These are phyloP conservation scores for Urocyon cinereoargenteus DNA, from an alignment of 2,797 vertebrate genomes.

Conservation along the genomic window DNA sequence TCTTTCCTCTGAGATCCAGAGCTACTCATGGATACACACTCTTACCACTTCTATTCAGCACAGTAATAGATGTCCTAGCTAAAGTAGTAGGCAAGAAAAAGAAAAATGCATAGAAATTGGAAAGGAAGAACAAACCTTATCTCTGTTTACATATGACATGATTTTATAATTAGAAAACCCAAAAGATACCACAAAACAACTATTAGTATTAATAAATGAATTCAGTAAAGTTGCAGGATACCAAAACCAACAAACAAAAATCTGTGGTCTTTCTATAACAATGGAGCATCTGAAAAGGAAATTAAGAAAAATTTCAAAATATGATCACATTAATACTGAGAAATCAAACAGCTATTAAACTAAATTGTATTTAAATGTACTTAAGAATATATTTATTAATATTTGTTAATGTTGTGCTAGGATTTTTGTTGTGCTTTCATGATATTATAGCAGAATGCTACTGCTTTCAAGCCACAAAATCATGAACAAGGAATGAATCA, in stretches of 20 bases:
- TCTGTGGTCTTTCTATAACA: not conserved
- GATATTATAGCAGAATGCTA: not conserved
- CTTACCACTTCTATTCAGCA: not conserved
- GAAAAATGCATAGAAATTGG: not conserved
- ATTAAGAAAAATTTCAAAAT: not conserved
- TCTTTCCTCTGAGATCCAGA: not conserved
- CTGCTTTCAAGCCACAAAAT: not conserved
- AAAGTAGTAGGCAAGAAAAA: not conserved
- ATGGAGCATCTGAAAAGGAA: not conserved
- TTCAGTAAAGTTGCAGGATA: not conserved
- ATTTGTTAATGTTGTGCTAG: not conserved
- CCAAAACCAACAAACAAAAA: not conserved
- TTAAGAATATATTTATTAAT: not conserved
- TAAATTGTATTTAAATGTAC: not conserved
- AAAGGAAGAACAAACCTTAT: not conserved
- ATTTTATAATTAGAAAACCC: not conserved
- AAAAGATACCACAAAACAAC: not conserved
- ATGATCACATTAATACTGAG: not conserved
- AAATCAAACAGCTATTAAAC: not conserved
- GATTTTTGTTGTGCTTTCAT: not conserved
- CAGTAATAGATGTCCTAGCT: not conserved
- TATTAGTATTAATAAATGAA: not conserved
- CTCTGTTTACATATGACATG: not conserved
- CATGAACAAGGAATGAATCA: not conserved
- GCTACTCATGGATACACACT: not conserved